These are phyloP conservation scores for Prionailurus bengalensis DNA, from an alignment of 2,113 vertebrate species.

Conservation along the genomic window DNA sequence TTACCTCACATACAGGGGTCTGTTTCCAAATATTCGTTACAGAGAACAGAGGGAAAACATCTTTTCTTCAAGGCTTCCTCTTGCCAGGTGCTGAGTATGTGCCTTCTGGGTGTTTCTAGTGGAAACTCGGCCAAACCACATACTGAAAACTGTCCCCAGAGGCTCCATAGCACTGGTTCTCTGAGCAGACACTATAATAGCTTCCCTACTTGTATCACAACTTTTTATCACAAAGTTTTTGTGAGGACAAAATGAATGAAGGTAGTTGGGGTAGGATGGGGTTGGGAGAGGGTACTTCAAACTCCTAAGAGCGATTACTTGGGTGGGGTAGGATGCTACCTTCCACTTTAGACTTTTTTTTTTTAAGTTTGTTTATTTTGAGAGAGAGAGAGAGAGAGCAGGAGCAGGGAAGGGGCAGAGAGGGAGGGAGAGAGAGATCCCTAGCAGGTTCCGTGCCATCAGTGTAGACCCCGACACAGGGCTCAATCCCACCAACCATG, in stretches of 20 bases:
- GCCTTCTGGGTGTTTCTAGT: background rate
- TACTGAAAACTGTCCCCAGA: background rate
- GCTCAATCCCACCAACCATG: background rate
- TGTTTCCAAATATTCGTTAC: background rate
- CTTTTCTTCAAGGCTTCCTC: background rate
- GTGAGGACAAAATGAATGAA: background rate
- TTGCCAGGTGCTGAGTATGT: background rate
- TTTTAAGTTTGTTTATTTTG: background rate
- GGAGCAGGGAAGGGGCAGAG: background rate
- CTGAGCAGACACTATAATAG: background rate
- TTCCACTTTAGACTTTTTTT: background rate
- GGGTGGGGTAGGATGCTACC: no score
- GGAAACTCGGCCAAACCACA: background rate
- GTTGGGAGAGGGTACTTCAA: background rate
- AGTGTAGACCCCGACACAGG: background rate
- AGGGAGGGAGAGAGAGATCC: background rate
- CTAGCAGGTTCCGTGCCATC: background rate
- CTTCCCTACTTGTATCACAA: background rate
- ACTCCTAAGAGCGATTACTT: background rate
- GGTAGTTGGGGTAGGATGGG: accelerated
- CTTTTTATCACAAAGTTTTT: background rate
- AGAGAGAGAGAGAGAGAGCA: background rate
- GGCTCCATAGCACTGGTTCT: no score
- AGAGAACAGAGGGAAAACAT: background rate
- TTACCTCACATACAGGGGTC: background rate